Conservation (phyloP, 2,888 invertebrate genomes). For the Platycheirus albimanus region DNA sequence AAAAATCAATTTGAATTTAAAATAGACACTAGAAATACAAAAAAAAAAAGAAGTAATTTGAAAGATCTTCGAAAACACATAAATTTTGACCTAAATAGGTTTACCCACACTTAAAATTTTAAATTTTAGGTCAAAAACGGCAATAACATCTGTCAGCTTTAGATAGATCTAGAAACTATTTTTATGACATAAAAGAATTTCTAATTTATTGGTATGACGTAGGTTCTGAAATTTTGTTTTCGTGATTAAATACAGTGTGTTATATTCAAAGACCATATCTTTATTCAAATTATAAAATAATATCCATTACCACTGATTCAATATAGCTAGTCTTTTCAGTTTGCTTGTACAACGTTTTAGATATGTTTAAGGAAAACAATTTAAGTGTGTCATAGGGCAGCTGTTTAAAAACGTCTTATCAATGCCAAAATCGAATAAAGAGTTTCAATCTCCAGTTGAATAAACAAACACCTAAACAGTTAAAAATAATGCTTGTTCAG, state of each 20-base stretch:
- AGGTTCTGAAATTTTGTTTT: no score
- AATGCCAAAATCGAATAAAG: constrained; percentile 16
- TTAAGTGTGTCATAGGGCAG: not conserved
- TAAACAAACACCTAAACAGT: constrained; percentile 15
- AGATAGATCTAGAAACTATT: not conserved
- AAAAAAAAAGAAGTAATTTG: not conserved
- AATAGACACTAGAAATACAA: not conserved
- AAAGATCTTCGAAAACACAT: not conserved
- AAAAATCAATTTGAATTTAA: not conserved
- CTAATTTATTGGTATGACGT: not conserved
- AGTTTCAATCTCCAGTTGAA: not conserved
- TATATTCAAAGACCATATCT: no score
- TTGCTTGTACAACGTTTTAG: no score
- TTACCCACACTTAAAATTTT: not conserved
- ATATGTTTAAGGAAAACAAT: not conserved
- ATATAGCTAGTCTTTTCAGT: no score
- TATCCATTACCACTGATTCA: no score
- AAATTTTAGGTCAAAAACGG: constrained; percentile 17
- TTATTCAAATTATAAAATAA: no score
- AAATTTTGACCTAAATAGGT: not conserved
- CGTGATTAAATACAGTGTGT: no score
- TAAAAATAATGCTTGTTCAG: constrained; percentile 8
- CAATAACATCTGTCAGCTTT: not conserved
- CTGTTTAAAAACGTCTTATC: not conserved
- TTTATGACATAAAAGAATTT: not conserved